Base-by-base conservation (phyloP, 2,797 vertebrate species). In the Melanogrammus aeglefinus region DNA sequence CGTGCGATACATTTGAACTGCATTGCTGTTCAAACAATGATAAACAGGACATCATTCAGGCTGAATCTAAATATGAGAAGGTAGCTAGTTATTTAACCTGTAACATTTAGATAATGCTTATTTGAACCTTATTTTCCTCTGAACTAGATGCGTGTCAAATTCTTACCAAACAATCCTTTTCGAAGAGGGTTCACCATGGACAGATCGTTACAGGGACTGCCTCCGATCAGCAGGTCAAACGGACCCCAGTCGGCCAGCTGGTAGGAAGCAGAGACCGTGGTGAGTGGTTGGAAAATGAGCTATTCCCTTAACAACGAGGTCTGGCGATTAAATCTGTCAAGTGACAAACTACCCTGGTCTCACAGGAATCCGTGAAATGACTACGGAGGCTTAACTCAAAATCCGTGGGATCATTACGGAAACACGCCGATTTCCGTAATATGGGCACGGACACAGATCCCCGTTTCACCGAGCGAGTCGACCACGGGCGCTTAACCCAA, bases 241-340 rank as follows among this genome's bases (percentile, higher is more conserved):
- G 97, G 97, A 12, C 97, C 97, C 97, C 97, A 99, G 79, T 98
- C 96, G 18, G 96, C 95, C 73, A 99, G 92, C 97, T 99, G 80
- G 0, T 91, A 85, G 63, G 80, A 75, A 85, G 63, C 57, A 69
- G 63, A 27, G 9, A 3, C n/a, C n/a, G 9, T 63, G 47, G 14
- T 51, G 18, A 51, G 47, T 51, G 16, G 47, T 51, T 51, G 18
- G 5, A 51, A 51, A 51, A 51, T 51, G 18, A 51, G 47, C 63
- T 2, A 29, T 18, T 70, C 10, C 57, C 57, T 6, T 3, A 24
- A 66, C 1, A 27, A 66, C 1, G 5, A 27, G 18, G 18, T 24
- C 63, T 27, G 66, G 3, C 5, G 18, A 6, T 21, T 69, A 27
- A 27, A 3, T 69, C 24, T 69, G 24, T 69, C 12, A 69, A 24